Evolutionary conservation across 2,888 invertebrate species (phyloP).

Genomic region (Ischnus inquisitorius): DNA sequence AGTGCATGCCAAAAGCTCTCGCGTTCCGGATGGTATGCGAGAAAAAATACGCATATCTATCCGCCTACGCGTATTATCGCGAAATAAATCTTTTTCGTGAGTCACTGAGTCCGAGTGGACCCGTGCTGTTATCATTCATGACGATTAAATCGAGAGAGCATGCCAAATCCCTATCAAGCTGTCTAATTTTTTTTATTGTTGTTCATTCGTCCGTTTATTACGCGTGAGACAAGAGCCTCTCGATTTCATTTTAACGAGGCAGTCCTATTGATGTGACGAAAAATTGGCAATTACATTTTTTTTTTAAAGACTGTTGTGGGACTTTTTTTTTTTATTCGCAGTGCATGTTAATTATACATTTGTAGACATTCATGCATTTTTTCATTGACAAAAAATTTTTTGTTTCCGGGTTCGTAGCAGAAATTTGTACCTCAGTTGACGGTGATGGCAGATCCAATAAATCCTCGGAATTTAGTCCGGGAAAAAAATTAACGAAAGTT

Average conservation of each 20-base stretch:
- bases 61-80: neutral
- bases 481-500: too few species aligned
- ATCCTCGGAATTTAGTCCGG: too few species aligned
- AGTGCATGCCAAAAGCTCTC: neutral
- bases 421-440: too few species aligned
- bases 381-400: too few species aligned
- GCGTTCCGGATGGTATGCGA: neutral
- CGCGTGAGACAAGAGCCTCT: neutral
- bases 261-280: too few species aligned
- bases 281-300: too few species aligned
- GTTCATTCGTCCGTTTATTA: neutral
- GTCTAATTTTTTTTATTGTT: slow-evolving; percentile 11
- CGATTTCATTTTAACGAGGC: slow-evolving; percentile 31
- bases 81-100: slow-evolving; percentile 1
- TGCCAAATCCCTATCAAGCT: neutral
- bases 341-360: too few species aligned
- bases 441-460: too few species aligned
- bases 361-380: too few species aligned
- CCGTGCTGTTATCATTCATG: slow-evolving; percentile 7
- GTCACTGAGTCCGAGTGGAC: neutral
- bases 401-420: too few species aligned
- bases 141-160: slow-evolving; percentile 15
- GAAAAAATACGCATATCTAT: slow-evolving; percentile 2
- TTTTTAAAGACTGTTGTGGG: too few species aligned
- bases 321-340: too few species aligned